These are phyloP conservation scores for Hyppa rectilinea DNA, from an alignment of 2,888 invertebrate genomes.

Conservation along the genomic window DNA sequence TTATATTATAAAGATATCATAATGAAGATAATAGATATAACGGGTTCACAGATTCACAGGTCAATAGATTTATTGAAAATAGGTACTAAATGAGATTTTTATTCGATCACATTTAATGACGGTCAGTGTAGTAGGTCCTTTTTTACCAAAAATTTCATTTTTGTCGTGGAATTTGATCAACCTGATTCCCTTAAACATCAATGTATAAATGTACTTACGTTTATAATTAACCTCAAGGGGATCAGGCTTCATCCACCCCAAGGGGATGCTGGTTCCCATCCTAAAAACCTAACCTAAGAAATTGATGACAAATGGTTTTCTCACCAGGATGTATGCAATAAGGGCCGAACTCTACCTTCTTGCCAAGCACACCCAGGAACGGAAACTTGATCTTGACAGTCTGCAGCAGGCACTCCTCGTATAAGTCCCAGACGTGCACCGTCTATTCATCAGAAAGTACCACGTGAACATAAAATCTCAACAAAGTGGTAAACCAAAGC, in stretches of 20 bases:
- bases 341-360: constrained; percentile 90
- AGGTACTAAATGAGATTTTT: neutral
- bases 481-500: no score
- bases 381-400: constrained; percentile 90
- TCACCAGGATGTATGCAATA: constrained; percentile 89
- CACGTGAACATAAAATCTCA: constrained; percentile 1
- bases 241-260: no score
- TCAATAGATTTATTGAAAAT: no score
- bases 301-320: neutral
- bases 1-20: neutral
- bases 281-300: neutral
- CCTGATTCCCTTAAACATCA: neutral
- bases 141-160: neutral
- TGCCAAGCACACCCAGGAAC: constrained; percentile 89
- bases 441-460: constrained; percentile 76
- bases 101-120: neutral
- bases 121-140: neutral
- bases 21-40: no score
- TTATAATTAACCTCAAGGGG: no score
- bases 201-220: neutral
- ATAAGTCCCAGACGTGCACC: constrained; percentile 91
- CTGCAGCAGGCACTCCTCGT: constrained; percentile 90
- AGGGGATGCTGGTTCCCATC: no score
- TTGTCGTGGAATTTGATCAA: neutral
- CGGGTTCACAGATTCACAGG: no score